Conservation (phyloP, 2,797 vertebrate species). For the Parauchenoglanis punctatus region DNA sequence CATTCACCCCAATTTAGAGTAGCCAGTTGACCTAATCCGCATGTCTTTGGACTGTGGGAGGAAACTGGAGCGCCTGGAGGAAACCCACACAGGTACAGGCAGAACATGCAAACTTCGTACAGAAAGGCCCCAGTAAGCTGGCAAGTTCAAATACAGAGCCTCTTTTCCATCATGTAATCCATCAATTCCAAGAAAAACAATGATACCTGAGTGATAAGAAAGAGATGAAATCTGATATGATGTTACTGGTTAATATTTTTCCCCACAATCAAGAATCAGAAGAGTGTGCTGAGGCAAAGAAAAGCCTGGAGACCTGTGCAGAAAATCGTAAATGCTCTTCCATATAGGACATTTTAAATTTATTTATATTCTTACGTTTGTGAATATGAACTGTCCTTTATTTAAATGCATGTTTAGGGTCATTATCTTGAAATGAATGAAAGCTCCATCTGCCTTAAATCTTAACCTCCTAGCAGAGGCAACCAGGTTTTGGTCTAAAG, state of each 20-base stretch:
- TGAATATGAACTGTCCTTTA: background rate
- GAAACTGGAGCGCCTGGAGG: too few relatives aligned
- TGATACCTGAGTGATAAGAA: background rate
- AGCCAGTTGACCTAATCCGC: too few relatives aligned
- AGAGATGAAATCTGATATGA: background rate
- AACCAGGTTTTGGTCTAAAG: background rate
- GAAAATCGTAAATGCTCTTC: background rate
- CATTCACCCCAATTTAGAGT: too few relatives aligned
- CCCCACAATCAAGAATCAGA: background rate
- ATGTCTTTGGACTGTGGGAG: too few relatives aligned
- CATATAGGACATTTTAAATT: background rate
- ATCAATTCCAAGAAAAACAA: background rate
- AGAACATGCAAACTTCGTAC: too few relatives aligned
- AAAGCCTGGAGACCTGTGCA: background rate
- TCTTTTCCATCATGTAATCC: background rate
- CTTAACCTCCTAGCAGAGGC: background rate
- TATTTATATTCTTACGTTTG: background rate
- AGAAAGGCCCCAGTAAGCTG: too few relatives aligned
- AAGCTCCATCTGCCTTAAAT: background rate
- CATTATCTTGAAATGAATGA: background rate
- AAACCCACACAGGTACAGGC: too few relatives aligned
- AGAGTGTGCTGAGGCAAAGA: background rate
- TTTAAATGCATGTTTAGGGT: background rate
- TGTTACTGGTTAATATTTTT: background rate
- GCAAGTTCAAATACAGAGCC: too few relatives aligned